Percentiles rank a stretch among this genome's conserved stretches.
phyloP scores from a whole-genome alignment of 2,113 vertebrate species.

The Neolamprologus sp. region DNA sequence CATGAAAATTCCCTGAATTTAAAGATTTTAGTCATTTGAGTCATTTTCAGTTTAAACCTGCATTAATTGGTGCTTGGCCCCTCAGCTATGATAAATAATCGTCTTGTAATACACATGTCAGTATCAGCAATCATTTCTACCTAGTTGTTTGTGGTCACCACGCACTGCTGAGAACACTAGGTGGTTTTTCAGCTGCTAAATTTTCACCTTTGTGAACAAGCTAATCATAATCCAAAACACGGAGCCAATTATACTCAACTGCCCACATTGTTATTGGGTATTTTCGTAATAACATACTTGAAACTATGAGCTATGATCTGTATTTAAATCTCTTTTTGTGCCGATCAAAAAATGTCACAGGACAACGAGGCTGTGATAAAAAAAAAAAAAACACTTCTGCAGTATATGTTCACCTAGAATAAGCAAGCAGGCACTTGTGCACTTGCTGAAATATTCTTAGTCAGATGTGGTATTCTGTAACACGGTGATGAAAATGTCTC shows the following conservation, averaged over 20 bases:
- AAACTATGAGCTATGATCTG: neutral
- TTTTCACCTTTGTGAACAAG: neutral
- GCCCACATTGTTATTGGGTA: neutral
- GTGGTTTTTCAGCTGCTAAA: neutral
- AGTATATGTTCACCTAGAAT: neutral
- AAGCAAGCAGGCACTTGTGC: neutral
- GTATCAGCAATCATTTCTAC: neutral
- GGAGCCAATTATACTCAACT: neutral
- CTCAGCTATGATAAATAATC: neutral
- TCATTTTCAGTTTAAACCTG: neutral
- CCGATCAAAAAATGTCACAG: neutral
- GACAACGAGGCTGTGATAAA: neutral
- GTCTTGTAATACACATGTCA: neutral
- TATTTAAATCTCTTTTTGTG: neutral
- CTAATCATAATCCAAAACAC: neutral
- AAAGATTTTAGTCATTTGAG: neutral
- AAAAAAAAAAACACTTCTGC: neutral
- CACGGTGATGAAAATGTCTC: neutral
- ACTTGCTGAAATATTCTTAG: neutral
- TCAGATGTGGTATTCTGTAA: neutral
- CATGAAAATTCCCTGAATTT: neutral
- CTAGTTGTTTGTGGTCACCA: neutral
- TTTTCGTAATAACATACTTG: neutral
- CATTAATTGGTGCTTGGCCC: neutral
- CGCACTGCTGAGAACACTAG: neutral